Evolutionary conservation across 23 tunicate genomes (phyloP).

Genomic region (Ciona savignyi): DNA sequence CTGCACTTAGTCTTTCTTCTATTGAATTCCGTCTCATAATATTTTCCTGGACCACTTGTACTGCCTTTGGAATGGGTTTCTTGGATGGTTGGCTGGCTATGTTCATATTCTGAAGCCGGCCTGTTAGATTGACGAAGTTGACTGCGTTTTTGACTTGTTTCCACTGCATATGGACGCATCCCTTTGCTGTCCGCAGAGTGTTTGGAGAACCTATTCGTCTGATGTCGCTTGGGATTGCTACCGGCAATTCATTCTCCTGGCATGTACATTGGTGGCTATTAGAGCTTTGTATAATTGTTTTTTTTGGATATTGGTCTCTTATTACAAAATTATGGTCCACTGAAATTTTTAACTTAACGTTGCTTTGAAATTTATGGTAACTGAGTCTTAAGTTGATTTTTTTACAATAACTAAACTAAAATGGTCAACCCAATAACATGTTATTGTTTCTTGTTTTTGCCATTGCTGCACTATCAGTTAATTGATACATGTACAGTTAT

Average conservation of each 20-base stretch:
- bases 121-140: not conserved
- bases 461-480: too few species aligned
- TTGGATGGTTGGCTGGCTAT: not conserved
- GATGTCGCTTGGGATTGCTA: conserved; percentile 43
- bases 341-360: too few species aligned
- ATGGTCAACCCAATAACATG: too few species aligned
- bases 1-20: conserved; percentile 5
- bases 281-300: too few species aligned
- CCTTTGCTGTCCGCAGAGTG: conserved; percentile 44
- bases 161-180: conserved; percentile 42
- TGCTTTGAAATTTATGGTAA: too few species aligned
- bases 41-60: not conserved
- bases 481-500: too few species aligned
- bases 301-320: too few species aligned
- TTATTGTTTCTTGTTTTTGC: too few species aligned
- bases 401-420: too few species aligned
- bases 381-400: too few species aligned
- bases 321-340: too few species aligned
- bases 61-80: conserved; percentile 7
- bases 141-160: conserved; percentile 35
- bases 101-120: not conserved
- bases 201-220: conserved; percentile 46
- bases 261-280: too few species aligned
- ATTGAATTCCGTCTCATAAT: conserved; percentile 4
- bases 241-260: conserved; percentile 18